Conservation (phyloP, 1,140 invertebrate genomes). For the Forficula auricularia region DNA sequence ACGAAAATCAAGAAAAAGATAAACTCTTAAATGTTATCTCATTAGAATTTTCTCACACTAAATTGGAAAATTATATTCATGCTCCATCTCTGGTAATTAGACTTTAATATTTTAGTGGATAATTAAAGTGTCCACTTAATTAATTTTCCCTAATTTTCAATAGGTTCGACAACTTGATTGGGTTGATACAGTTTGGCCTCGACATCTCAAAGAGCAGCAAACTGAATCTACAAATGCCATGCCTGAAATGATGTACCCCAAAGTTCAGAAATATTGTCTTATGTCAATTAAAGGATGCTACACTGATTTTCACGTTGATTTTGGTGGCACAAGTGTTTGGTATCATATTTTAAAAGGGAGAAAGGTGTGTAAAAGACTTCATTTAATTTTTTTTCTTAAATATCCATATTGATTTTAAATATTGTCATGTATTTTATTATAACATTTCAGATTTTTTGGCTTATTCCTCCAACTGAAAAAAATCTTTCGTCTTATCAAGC, state of each 20-base stretch:
- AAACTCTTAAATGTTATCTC: slow-evolving; percentile 75
- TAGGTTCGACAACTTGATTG: slow-evolving; percentile 52
- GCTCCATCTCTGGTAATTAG: slow-evolving; percentile 32
- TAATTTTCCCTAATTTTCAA: slow-evolving; percentile 2
- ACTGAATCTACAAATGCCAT: slow-evolving; percentile 39
- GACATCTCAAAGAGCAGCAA: slow-evolving; percentile 38
- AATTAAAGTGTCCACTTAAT: background rate
- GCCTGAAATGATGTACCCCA: slow-evolving; percentile 36
- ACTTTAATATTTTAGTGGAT: background rate
- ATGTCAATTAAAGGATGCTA: slow-evolving; percentile 74
- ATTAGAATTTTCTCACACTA: slow-evolving; percentile 70
- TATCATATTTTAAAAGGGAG: slow-evolving; percentile 66
- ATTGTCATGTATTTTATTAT: slow-evolving; percentile 1
- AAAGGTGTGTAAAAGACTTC: background rate
- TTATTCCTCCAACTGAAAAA: slow-evolving; percentile 61
- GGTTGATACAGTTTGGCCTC: slow-evolving; percentile 55
- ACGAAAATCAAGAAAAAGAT: slow-evolving; percentile 48
- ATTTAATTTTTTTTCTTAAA: slow-evolving; percentile 3
- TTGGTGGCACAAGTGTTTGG: slow-evolving; percentile 88
- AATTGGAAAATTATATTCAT: slow-evolving; percentile 38
- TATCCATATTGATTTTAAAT: background rate
- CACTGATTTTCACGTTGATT: slow-evolving; percentile 91
- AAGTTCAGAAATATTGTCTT: slow-evolving; percentile 82
- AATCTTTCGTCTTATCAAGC: slow-evolving; percentile 69
- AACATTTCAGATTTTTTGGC: slow-evolving; percentile 68